These are phyloP conservation scores for Drosophila takahashii DNA, from an alignment of 1,140 invertebrate species.

Conservation along the genomic window DNA sequence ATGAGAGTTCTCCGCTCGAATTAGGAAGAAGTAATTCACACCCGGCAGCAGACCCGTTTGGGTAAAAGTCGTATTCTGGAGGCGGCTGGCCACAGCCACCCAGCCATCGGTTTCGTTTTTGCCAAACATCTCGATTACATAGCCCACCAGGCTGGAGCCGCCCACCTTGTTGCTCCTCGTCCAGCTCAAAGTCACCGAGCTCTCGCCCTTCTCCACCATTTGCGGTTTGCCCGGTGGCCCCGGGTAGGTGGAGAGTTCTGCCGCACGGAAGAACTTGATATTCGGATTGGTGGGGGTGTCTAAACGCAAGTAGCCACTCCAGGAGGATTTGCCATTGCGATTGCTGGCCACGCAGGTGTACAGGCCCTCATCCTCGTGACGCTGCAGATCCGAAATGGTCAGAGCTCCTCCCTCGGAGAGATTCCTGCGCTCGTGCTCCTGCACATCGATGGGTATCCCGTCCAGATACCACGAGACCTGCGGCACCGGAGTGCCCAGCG, in stretches of 20 bases:
- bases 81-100: slow-evolving; percentile 87
- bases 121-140: slow-evolving; percentile 90
- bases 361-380: slow-evolving; percentile 89
- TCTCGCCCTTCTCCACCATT: slow-evolving; percentile 90
- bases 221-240: slow-evolving; percentile 91
- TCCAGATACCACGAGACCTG: slow-evolving; percentile 94
- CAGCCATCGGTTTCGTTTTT: slow-evolving; percentile 86
- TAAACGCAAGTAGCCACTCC: slow-evolving; percentile 92
- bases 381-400: slow-evolving; percentile 91
- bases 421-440: slow-evolving; percentile 87
- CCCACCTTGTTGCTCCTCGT: slow-evolving; percentile 91
- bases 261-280: slow-evolving; percentile 92
- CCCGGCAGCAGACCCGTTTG: slow-evolving; percentile 89
- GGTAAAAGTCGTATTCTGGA: slow-evolving; percentile 88
- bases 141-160: slow-evolving; percentile 92
- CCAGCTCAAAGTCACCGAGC: slow-evolving; percentile 92
- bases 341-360: slow-evolving; percentile 94
- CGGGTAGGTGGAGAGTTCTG: slow-evolving; percentile 90
- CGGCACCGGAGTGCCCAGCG: slow-evolving; percentile 90
- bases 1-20: slow-evolving; percentile 94
- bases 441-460: slow-evolving; percentile 88
- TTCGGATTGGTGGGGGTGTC: slow-evolving; percentile 93
- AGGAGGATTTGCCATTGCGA: slow-evolving; percentile 93
- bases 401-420: slow-evolving; percentile 89
- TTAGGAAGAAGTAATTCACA: slow-evolving; percentile 93